phyloP scores from a whole-genome alignment of 1,140 invertebrate genomes.

The Nasonia longicornis region DNA sequence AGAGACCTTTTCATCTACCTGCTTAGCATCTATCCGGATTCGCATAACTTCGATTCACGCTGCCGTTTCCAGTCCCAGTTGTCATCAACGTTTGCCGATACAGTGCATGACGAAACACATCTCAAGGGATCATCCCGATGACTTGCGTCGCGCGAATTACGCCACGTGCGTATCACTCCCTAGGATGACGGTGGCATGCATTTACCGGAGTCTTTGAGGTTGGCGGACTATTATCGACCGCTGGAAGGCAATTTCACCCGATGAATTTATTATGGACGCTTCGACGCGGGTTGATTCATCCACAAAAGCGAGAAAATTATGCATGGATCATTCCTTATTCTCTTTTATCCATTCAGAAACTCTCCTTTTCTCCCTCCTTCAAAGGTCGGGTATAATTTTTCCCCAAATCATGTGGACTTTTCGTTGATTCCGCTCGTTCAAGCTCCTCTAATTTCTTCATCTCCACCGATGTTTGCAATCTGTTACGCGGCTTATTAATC shows the following conservation, averaged over 20 bases:
- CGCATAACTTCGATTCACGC: slow-evolving; percentile 59
- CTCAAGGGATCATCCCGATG: slow-evolving; percentile 57
- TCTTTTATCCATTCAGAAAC: slow-evolving; percentile 23
- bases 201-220: not conserved
- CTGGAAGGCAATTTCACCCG: slow-evolving; percentile 14
- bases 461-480: slow-evolving; percentile 41
- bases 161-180: slow-evolving; percentile 32
- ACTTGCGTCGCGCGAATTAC: slow-evolving; percentile 62
- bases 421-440: not conserved
- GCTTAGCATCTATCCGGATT: slow-evolving; percentile 50
- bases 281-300: slow-evolving; percentile 7
- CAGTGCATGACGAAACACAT: slow-evolving; percentile 56
- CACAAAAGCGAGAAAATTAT: slow-evolving; percentile 35
- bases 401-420: slow-evolving; percentile 20
- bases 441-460: slow-evolving; percentile 26
- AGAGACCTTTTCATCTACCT: slow-evolving; percentile 47
- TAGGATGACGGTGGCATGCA: not conserved
- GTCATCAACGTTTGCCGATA: slow-evolving; percentile 38
- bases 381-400: not conserved
- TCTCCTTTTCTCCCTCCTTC: not conserved
- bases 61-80: slow-evolving; percentile 10
- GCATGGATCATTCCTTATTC: slow-evolving; percentile 31
- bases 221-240: not conserved
- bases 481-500: slow-evolving; percentile 41
- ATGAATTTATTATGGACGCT: slow-evolving; percentile 39